Base-by-base conservation (phyloP, 1,140 invertebrate genomes). In the Piezodorus guildinii region DNA sequence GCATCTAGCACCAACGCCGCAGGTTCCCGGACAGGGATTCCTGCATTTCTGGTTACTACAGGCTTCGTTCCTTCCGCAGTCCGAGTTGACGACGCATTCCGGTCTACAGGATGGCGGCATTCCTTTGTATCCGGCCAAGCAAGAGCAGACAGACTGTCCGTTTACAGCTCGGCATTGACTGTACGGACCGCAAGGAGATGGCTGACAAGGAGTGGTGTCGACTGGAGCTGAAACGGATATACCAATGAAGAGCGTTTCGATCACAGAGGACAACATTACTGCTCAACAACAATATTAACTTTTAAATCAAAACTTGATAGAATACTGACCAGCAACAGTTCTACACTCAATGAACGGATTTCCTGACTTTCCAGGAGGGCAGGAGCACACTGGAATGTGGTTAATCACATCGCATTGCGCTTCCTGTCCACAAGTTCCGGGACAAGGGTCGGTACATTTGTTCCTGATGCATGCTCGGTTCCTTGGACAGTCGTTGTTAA, bases 21-120 rank as follows among this genome's bases (percentile, higher is more conserved):
- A 90, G 16, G 84, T 82, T 46, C 85, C 83, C 49, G 79, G 76
- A 73, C 86, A 89, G 14, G 87, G 85, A 72, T 88, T 81, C 71
- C 77, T 77, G 73, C 86, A 89, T 74, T 84, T 86, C 71, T 83
- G 79, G 68, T 82, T 80, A 44, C 85, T 82, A 72, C 85, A 91
- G 39, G 86, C 83, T 70, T 82, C 76, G 68, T 83, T 79, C 61
- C 81, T 80, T 5, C 80, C 73, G 73, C 89, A 91, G 71, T 90
- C 86, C n/a, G 80, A 77, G 71, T 89, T 83, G 2, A 84, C 80
- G 16, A 79, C 76, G 73, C 85, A 88, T 73, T 88, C 85, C 15
- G 85, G 85, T 10, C 83, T 77, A 71, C 87, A 89, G 69, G 82
- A 80, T 27, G 85, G 85, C 19, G 86, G 84, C 19, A 76, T 75